Percentiles rank a stretch among this genome's conserved stretches.
These are phyloP conservation scores for Calameuta filiformis DNA, from an alignment of 2,888 invertebrate species.

Conservation along the genomic window DNA sequence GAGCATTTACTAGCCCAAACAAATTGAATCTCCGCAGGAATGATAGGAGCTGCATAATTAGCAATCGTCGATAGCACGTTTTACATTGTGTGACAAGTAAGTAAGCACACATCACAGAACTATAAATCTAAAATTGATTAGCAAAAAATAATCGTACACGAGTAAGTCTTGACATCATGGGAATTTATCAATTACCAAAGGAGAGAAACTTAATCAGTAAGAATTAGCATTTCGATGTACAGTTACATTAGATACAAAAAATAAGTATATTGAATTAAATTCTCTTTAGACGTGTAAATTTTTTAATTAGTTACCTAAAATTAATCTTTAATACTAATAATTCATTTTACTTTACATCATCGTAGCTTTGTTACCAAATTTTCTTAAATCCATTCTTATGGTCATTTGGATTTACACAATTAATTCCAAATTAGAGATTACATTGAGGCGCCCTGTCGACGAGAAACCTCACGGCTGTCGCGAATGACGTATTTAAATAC, in stretches of 20 bases:
- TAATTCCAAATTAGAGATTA: no score
- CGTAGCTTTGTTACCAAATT: neutral
- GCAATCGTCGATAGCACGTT: neutral
- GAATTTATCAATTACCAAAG: neutral
- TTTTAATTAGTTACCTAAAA: neutral
- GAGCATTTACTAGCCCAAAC: neutral
- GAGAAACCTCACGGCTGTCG: neutral
- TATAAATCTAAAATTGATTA: neutral
- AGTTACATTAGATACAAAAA: conserved; percentile 2
- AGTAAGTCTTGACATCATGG: neutral
- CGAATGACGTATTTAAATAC: neutral
- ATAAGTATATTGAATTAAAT: neutral
- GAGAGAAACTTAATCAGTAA: neutral
- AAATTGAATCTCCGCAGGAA: no score
- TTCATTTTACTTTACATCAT: neutral
- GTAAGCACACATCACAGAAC: neutral
- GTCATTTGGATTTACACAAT: neutral
- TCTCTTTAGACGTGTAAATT: neutral
- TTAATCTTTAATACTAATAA: neutral
- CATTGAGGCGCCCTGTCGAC: neutral
- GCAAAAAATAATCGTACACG: neutral
- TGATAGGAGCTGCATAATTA: neutral
- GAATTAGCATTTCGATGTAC: neutral
- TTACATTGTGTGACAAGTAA: neutral
- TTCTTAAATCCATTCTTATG: neutral